Conservation (phyloP, 2,888 invertebrate species). For the Chouioia cunea region DNA sequence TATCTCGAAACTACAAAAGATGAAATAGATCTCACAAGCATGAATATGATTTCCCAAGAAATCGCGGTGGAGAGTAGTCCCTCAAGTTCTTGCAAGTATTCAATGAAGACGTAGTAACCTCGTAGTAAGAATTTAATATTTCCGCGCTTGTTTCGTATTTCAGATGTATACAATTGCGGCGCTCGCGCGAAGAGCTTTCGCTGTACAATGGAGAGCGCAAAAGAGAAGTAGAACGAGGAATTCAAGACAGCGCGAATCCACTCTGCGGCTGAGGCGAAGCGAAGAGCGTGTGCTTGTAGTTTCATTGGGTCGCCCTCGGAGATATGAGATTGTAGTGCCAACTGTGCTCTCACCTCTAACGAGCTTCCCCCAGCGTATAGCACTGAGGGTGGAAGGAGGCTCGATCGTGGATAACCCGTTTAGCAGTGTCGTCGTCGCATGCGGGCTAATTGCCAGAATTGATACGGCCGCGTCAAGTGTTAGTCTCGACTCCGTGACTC, state of each 20-base stretch:
- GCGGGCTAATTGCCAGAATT: slow-evolving; percentile 64
- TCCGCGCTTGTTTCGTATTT: too few species aligned
- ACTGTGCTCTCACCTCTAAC: slow-evolving; percentile 57
- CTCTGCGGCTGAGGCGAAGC: neutral
- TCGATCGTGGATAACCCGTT: slow-evolving; percentile 59
- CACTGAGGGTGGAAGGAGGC: slow-evolving; percentile 53
- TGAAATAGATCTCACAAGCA: too few species aligned
- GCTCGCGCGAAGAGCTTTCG: slow-evolving; percentile 2
- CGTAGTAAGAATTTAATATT: too few species aligned
- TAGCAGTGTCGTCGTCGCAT: slow-evolving; percentile 34
- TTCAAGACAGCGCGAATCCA: neutral
- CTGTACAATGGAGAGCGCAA: too few species aligned
- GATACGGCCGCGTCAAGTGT: slow-evolving; percentile 50
- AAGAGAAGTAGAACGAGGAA: too few species aligned
- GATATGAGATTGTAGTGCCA: slow-evolving; percentile 59
- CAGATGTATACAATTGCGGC: neutral
- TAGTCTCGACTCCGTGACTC: neutral
- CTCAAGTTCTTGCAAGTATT: too few species aligned
- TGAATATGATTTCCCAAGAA: too few species aligned
- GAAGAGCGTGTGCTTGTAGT: slow-evolving; percentile 4
- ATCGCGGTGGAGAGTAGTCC: too few species aligned
- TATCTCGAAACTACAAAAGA: too few species aligned
- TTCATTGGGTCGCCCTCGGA: slow-evolving; percentile 31
- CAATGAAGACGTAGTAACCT: too few species aligned
- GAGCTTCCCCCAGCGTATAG: slow-evolving; percentile 54